Evolutionary conservation across 2,113 vertebrate genomes (phyloP).

Genomic region (Corydoras maculifer): DNA sequence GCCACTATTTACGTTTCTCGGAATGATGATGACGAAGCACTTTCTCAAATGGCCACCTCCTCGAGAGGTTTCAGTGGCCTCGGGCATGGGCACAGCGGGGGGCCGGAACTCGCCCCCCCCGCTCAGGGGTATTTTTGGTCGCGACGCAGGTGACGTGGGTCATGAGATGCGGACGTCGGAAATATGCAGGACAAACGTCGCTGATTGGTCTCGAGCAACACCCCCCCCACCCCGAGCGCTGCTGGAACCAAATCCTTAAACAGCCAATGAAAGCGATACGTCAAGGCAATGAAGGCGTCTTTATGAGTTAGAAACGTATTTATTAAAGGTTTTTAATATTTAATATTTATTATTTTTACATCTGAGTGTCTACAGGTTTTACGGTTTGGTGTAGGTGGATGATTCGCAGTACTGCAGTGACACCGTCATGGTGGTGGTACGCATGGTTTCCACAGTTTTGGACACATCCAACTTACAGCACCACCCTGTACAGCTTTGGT

Average conservation of each 20-base stretch:
- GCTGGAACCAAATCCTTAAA: not conserved
- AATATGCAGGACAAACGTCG: slow-evolving; percentile 52
- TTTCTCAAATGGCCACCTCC: slow-evolving; percentile 66
- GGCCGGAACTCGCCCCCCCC: not conserved
- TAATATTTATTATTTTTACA: too few relatives aligned
- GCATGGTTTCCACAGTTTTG: not conserved
- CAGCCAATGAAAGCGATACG: too few relatives aligned
- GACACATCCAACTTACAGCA: not conserved
- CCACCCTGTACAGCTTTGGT: too few relatives aligned
- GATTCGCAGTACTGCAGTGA: too few relatives aligned
- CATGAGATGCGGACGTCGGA: slow-evolving; percentile 47
- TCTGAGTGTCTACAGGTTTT: too few relatives aligned
- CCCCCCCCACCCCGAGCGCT: slow-evolving; percentile 3
- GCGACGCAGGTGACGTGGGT: slow-evolving; percentile 41
- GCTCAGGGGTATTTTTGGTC: slow-evolving; percentile 57
- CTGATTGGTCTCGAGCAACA: slow-evolving; percentile 38
- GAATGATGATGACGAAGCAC: slow-evolving; percentile 69
- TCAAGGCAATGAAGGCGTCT: too few relatives aligned
- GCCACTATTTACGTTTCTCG: slow-evolving; percentile 67
- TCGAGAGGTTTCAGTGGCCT: slow-evolving; percentile 41
- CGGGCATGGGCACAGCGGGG: slow-evolving; percentile 4
- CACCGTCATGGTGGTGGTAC: too few relatives aligned
- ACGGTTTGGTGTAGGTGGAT: too few relatives aligned
- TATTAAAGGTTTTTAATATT: too few relatives aligned
- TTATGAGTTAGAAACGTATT: too few relatives aligned